phyloP scores from a whole-genome alignment of 2,113 vertebrate genomes.

The Barbus barbus region DNA sequence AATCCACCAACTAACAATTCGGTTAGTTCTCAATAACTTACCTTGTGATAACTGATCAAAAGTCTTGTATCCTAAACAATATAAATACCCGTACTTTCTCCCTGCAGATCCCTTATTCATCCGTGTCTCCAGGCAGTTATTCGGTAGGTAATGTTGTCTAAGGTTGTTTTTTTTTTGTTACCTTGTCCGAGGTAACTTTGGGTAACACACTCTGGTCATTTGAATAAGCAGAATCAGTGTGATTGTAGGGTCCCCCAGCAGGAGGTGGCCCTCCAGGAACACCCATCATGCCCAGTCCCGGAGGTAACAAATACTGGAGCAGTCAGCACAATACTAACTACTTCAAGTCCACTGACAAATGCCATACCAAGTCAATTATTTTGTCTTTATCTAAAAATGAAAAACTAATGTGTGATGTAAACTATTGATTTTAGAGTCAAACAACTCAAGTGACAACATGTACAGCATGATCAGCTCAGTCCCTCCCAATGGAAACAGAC shows the following conservation, averaged over 20 bases:
- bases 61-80: not conserved
- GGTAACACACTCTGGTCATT: not conserved
- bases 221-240: slow-evolving; percentile 29
- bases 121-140: slow-evolving; percentile 96
- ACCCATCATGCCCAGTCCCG: slow-evolving; percentile 98
- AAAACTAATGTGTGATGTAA: slow-evolving; percentile 4
- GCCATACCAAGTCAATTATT: not conserved
- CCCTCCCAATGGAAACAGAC: slow-evolving; percentile 91
- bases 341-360: not conserved
- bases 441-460: slow-evolving; percentile 98
- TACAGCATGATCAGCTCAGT: slow-evolving; percentile 98
- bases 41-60: not conserved
- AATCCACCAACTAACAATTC: slow-evolving; percentile 95
- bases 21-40: slow-evolving; percentile 79
- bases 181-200: not conserved
- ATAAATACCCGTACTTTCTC: slow-evolving; percentile 50
- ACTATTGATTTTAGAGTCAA: slow-evolving; percentile 87
- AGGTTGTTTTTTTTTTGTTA: not conserved
- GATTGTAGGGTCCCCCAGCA: slow-evolving; percentile 89
- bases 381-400: not conserved
- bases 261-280: slow-evolving; percentile 96
- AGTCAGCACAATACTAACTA: not conserved
- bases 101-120: slow-evolving; percentile 92
- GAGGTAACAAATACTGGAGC: slow-evolving; percentile 76
- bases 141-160: slow-evolving; percentile 81